A percentile compares a stretch with the other conserved stretches of the same genome.
phyloP scores from a whole-genome alignment of 2,888 invertebrate species.

The Meteorus cinctellus region DNA sequence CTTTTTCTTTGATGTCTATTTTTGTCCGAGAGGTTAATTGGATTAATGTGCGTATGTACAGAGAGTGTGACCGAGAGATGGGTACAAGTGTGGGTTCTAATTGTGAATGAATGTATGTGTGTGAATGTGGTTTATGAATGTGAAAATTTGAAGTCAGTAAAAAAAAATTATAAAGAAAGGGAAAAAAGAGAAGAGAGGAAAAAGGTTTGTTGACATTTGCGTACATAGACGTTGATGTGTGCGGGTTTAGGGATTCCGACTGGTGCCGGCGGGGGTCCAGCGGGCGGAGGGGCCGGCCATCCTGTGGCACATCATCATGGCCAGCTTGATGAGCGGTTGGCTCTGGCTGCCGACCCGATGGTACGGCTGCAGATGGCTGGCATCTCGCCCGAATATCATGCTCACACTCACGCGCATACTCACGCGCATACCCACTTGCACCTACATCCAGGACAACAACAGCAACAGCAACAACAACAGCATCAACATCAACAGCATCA shows the following conservation, averaged over 20 bases:
- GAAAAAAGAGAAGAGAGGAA: conserved; percentile 21
- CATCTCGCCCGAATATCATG: conserved; percentile 90
- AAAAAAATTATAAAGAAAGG: not conserved
- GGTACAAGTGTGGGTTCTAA: not conserved
- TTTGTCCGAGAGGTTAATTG: conserved; percentile 5
- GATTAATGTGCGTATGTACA: not conserved
- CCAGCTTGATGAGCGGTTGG: conserved; percentile 85
- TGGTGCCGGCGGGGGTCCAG: conserved; percentile 63
- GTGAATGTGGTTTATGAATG: not conserved
- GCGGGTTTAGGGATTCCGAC: conserved; percentile 73
- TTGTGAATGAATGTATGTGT: not conserved
- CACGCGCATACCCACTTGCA: conserved; percentile 94
- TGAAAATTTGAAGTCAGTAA: not conserved
- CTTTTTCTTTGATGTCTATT: too few species aligned
- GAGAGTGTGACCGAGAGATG: not conserved
- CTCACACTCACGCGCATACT: conserved; percentile 93
- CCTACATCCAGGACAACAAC: conserved; percentile 85
- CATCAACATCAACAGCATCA: conserved; percentile 86
- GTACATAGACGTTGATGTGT: conserved; percentile 44
- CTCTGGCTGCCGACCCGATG: conserved; percentile 93
- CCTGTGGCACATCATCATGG: conserved; percentile 78
- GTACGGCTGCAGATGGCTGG: conserved; percentile 95
- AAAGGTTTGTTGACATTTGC: conserved; percentile 37
- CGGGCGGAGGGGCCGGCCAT: conserved; percentile 75
- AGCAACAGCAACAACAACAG: conserved; percentile 80